Conservation (phyloP, 2,888 invertebrate species). For the Zele albiditarsus region DNA sequence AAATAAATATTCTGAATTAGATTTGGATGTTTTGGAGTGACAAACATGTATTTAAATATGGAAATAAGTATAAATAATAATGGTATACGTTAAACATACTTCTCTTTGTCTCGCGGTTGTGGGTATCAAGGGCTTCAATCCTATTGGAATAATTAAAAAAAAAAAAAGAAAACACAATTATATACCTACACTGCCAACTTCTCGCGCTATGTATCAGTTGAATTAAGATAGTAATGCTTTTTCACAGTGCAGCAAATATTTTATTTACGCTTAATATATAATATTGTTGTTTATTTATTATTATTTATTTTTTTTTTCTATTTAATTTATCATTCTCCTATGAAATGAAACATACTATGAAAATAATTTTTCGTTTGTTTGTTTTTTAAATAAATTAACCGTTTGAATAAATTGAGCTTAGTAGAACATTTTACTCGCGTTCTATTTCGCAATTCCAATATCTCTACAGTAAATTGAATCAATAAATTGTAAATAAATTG, state of each 20-base stretch:
- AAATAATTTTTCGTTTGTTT: constrained; percentile 11
- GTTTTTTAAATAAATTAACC: constrained; percentile 1
- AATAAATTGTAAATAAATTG: neutral
- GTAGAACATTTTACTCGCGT: constrained; percentile 6
- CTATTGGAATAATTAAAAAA: neutral
- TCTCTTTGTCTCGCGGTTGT: constrained; percentile 35
- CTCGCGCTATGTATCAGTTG: constrained; percentile 51
- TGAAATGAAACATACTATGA: constrained; percentile 1
- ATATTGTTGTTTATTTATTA: constrained; percentile 51
- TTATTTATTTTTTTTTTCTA: constrained; percentile 45
- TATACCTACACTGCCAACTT: constrained; percentile 44
- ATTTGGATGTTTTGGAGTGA: constrained; percentile 5
- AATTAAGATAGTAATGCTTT: constrained; percentile 66
- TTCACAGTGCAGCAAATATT: constrained; percentile 66
- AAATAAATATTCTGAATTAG: constrained; percentile 18
- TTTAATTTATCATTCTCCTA: constrained; percentile 45
- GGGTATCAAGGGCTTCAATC: constrained; percentile 29
- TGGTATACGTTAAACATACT: constrained; percentile 2
- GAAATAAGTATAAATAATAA: neutral
- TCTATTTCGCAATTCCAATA: constrained; percentile 1
- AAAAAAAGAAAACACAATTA: constrained; percentile 2
- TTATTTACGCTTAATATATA: constrained; percentile 59
- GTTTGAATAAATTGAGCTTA: neutral
- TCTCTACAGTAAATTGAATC: no score
- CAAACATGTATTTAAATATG: constrained; percentile 13